These are phyloP conservation scores for Caenorhabditis sp. DNA, from an alignment of 2,888 invertebrate species.

Conservation along the genomic window DNA sequence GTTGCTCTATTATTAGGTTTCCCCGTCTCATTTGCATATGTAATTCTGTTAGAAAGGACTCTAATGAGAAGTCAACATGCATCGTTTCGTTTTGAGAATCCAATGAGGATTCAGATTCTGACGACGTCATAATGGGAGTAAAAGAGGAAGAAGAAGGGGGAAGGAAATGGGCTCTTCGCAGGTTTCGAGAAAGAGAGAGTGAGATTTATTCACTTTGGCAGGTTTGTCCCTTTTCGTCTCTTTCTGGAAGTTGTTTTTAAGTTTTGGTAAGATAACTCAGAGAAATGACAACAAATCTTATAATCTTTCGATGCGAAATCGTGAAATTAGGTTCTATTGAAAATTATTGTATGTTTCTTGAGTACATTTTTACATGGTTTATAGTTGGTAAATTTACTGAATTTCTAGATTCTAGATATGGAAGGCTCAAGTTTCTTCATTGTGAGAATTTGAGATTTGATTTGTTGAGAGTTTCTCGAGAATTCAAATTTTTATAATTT, in stretches of 20 bases:
- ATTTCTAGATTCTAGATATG: too few relatives aligned
- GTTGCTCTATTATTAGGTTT: slow-evolving; percentile 3
- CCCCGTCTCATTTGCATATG: neutral
- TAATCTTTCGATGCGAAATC: too few relatives aligned
- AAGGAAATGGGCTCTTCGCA: neutral
- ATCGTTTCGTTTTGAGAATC: neutral
- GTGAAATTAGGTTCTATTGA: too few relatives aligned
- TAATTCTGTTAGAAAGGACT: neutral
- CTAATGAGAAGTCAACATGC: slow-evolving; percentile 8
- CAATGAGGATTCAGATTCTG: neutral
- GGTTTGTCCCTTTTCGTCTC: neutral
- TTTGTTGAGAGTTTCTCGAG: too few relatives aligned
- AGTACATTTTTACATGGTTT: too few relatives aligned
- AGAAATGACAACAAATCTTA: too few relatives aligned
- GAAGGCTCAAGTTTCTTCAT: too few relatives aligned
- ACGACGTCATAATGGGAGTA: neutral
- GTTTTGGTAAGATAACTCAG: too few relatives aligned
- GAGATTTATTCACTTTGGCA: neutral
- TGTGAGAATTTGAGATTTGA: too few relatives aligned
- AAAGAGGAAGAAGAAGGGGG: neutral
- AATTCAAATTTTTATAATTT: too few relatives aligned
- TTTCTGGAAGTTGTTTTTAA: neutral
- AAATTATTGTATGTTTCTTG: too few relatives aligned
- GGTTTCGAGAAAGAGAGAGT: neutral
- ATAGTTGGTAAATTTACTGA: too few relatives aligned